Evolutionary conservation across 2,797 vertebrate genomes (phyloP), one percentile per base, ranked within the genome.

Genomic region (Chromis chromis): DNA sequence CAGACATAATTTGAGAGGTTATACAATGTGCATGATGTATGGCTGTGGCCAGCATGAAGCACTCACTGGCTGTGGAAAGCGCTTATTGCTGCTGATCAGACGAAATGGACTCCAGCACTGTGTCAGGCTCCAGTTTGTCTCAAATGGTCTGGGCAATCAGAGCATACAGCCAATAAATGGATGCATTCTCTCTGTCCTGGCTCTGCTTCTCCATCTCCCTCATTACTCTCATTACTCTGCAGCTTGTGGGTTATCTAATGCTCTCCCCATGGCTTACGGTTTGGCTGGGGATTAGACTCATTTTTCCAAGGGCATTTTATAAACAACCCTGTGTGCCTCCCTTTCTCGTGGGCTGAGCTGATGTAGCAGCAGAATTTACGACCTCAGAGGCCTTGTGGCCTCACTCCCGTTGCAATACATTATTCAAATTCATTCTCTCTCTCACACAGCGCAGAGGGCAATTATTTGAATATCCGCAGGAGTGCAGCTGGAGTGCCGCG

Each of bases 251-350:
- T 92, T 92, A 91, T 92, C 92, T 91, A 92, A 93, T 91, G 91
- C 90, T 93, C 88, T 89, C 92, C 89, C 91, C 71, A 55, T 74
- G 88, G 92, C 88, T 92, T 92, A 91, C 72, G 90, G 87, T 93
- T 92, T 89, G 91, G 90, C 89, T 76, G 76, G 87, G 92, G 92
- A 93, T 93, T 92, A 92, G 86, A 91, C 86, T 92, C 88, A 82
- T 91, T 94, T 93, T 92, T 93, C 87, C 91, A 92, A 92, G 90
- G 92, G 90, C 89, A 91, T 93, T 92, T 91, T 89, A 90, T 91
- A 93, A 93, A 93, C 92, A 94, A 90, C 87, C 86, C 86, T 46
- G 70, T 89, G 88, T 90, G 86, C 89, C 88, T 88, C 78, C 82
- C 70, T 79, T 89, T 91, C 90, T 87, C 80, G 86, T 66, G 83